Percentiles rank a stretch among this genome's conserved stretches.
Conservation (phyloP, 2,797 vertebrate genomes). For the Crax fasciolata region DNA sequence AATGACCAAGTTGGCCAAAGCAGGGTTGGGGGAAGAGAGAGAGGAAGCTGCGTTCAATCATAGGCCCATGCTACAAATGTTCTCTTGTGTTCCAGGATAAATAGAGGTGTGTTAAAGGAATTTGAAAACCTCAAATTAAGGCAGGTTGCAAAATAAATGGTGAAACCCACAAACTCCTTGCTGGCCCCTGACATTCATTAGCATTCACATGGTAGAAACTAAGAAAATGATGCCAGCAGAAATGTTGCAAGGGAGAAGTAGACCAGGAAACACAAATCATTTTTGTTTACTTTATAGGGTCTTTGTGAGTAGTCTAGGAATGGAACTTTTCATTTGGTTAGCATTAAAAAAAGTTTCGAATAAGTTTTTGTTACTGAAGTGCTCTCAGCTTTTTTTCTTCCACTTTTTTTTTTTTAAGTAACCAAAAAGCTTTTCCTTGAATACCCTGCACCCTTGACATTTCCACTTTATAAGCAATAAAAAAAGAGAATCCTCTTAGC, state of each 20-base stretch:
- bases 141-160: conserved; percentile 78
- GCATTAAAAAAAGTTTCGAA: not conserved
- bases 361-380: conserved; percentile 4
- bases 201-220: conserved; percentile 39
- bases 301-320: conserved; percentile 34
- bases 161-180: conserved; percentile 61
- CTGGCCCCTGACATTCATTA: conserved; percentile 63
- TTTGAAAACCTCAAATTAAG: conserved; percentile 71
- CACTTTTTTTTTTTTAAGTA: not conserved
- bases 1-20: conserved; percentile 59
- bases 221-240: conserved; percentile 52
- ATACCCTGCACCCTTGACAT: not conserved
- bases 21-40: conserved; percentile 32
- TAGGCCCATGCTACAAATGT: conserved; percentile 59
- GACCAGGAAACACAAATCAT: conserved; percentile 65
- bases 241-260: conserved; percentile 34
- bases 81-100: conserved; percentile 77
- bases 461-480: not conserved
- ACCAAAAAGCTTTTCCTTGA: conserved; percentile 10
- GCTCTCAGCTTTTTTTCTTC: not conserved
- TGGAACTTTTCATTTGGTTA: conserved; percentile 20
- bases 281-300: conserved; percentile 61
- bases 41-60: conserved; percentile 69
- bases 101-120: conserved; percentile 73
- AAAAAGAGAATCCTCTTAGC: not conserved